Conservation (phyloP, 2,888 invertebrate species). For the Cantharis flavilabris region DNA sequence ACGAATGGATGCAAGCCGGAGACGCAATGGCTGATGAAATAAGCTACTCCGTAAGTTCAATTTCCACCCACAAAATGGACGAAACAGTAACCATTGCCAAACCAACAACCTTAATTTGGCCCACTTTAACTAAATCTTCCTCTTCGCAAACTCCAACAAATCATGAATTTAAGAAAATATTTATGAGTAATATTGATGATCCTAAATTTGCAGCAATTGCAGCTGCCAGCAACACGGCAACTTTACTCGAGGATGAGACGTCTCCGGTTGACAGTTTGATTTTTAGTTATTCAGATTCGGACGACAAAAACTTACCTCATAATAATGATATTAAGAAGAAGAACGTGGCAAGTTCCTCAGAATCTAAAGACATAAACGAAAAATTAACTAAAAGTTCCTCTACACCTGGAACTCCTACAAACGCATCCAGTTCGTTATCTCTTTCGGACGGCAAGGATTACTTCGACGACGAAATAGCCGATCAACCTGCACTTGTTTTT, state of each 20-base stretch:
- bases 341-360: slow-evolving; percentile 47
- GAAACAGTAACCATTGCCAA: slow-evolving; percentile 24
- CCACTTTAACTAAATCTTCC: slow-evolving; percentile 37
- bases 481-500: slow-evolving; percentile 84
- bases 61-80: slow-evolving; percentile 58
- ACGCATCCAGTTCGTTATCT: slow-evolving; percentile 75
- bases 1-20: slow-evolving; percentile 63
- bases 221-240: slow-evolving; percentile 69
- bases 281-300: slow-evolving; percentile 68
- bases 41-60: slow-evolving; percentile 59
- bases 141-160: slow-evolving; percentile 28
- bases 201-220: slow-evolving; percentile 76
- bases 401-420: slow-evolving; percentile 79
- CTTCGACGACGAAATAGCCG: slow-evolving; percentile 89
- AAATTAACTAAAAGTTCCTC: slow-evolving; percentile 56
- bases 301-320: slow-evolving; percentile 54
- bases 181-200: slow-evolving; percentile 70
- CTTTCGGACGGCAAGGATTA: slow-evolving; percentile 83
- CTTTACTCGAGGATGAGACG: slow-evolving; percentile 79
- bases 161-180: slow-evolving; percentile 56
- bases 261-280: slow-evolving; percentile 82
- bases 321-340: slow-evolving; percentile 51
- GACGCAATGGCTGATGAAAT: slow-evolving; percentile 70
- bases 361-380: slow-evolving; percentile 58
- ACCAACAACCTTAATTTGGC: slow-evolving; percentile 23